Conservation (phyloP, 2,888 invertebrate species). For the Ryuthela nishihirai region DNA sequence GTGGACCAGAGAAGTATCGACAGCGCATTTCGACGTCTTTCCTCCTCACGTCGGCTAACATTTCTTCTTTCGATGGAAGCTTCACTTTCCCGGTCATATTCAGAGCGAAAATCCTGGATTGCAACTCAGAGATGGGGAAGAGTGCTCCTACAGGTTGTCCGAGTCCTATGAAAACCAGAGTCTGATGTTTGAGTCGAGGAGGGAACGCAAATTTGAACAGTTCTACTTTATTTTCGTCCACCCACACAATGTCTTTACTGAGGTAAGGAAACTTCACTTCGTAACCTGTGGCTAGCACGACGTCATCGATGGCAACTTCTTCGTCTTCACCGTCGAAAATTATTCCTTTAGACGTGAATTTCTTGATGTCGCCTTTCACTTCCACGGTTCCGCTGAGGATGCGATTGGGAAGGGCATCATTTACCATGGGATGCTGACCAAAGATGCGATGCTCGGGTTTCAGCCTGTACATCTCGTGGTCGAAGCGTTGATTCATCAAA, state of each 20-base stretch:
- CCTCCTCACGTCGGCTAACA: conserved; percentile 60
- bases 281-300: conserved; percentile 42
- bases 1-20: conserved; percentile 67
- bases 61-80: conserved; percentile 61
- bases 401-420: conserved; percentile 54
- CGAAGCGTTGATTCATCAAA: conserved; percentile 46
- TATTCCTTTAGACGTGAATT: conserved; percentile 33
- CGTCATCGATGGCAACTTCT: conserved; percentile 30
- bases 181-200: conserved; percentile 68
- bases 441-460: conserved; percentile 49
- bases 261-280: conserved; percentile 37
- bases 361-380: conserved; percentile 44
- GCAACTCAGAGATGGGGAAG: conserved; percentile 79
- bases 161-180: conserved; percentile 76
- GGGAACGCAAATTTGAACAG: conserved; percentile 38
- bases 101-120: conserved; percentile 56
- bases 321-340: conserved; percentile 36
- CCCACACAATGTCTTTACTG: conserved; percentile 30
- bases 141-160: conserved; percentile 72
- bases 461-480: conserved; percentile 51
- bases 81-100: conserved; percentile 59
- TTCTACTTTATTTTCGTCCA: conserved; percentile 29
- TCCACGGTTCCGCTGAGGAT: conserved; percentile 50
- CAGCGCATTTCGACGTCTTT: conserved; percentile 63
- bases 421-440: conserved; percentile 48